Evolutionary conservation across 2,888 invertebrate genomes (phyloP).

Genomic region (Dichetophora obliterata): DNA sequence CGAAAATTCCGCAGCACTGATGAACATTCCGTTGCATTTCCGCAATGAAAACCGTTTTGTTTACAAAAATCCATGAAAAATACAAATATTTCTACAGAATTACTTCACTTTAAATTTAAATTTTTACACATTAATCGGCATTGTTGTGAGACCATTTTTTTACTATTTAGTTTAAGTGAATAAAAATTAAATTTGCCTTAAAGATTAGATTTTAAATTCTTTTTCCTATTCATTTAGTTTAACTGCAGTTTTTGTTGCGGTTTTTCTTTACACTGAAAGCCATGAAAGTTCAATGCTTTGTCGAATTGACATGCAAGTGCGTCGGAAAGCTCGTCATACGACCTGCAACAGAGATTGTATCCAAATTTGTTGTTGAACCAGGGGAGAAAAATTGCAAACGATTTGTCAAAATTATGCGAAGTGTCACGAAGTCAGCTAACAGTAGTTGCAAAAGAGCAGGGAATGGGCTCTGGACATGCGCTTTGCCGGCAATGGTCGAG

Average conservation of each 20-base stretch:
- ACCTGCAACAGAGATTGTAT: too few species aligned
- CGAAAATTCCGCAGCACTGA: neutral
- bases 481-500: neutral
- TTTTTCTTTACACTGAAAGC: constrained; percentile 26
- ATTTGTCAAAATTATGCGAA: too few species aligned
- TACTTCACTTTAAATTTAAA: neutral
- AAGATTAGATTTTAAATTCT: neutral
- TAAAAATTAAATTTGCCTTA: too few species aligned
- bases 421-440: too few species aligned
- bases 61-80: constrained; percentile 6
- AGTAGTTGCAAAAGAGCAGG: too few species aligned
- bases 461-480: neutral
- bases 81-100: neutral
- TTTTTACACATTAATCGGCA: neutral
- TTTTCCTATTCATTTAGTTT: constrained; percentile 2
- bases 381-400: too few species aligned
- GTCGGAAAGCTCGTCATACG: too few species aligned
- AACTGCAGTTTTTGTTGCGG: neutral
- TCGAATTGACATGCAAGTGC: neutral
- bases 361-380: too few species aligned
- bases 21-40: neutral
- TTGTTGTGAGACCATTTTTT: too few species aligned
- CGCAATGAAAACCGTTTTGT: neutral
- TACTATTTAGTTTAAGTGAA: too few species aligned
- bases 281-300: neutral